phyloP scores from a whole-genome alignment of 2,113 vertebrate species.

The Pseudopipra pipra region DNA sequence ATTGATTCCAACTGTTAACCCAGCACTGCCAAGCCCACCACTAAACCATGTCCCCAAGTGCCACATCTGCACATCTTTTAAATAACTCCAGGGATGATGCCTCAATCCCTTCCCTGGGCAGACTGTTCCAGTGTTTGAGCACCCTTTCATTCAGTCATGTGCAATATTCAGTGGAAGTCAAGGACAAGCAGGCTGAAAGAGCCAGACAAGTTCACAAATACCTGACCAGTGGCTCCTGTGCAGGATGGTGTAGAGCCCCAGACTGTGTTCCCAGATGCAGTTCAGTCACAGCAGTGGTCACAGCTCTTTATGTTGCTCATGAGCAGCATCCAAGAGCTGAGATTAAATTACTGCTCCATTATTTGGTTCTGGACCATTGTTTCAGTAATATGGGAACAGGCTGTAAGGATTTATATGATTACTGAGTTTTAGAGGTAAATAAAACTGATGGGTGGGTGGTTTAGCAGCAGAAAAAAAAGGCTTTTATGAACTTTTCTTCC shows the following conservation, averaged over 20 bases:
- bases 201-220: not conserved
- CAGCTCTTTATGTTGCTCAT: rapidly evolving
- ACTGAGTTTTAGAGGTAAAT: not conserved
- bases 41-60: not conserved
- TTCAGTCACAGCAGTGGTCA: rapidly evolving
- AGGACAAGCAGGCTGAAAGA: not conserved
- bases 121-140: not conserved
- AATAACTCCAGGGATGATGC: no score
- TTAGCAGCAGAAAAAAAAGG: not conserved
- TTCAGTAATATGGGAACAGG: not conserved
- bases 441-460: not conserved
- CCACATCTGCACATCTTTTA: not conserved
- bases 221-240: not conserved
- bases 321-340: not conserved
- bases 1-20: not conserved
- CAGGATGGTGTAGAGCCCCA: not conserved
- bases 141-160: not conserved
- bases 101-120: not conserved
- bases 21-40: not conserved
- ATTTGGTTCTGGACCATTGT: not conserved
- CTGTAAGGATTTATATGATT: not conserved
- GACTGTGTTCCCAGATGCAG: no score
- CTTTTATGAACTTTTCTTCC: not conserved
- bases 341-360: not conserved
- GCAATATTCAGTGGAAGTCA: not conserved